A percentile compares a stretch with the other conserved stretches of the same genome.
Evolutionary conservation across 2,113 vertebrate species (phyloP).

Genomic region (Acanthochromis polyacanthus): DNA sequence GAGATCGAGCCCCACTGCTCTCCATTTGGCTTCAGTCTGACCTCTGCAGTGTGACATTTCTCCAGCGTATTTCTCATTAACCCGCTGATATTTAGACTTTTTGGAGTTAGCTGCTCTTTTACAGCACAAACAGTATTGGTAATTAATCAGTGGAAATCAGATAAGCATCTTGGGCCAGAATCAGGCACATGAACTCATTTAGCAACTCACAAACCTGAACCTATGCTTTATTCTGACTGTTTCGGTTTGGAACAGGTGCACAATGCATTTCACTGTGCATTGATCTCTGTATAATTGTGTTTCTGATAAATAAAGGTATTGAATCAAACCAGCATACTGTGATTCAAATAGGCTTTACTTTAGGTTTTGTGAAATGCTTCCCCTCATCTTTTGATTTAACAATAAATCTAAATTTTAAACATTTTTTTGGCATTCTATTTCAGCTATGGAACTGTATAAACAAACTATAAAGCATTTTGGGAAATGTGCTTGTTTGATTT

Average conservation of each 20-base stretch:
- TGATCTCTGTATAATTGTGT: no score
- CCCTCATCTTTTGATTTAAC: no score
- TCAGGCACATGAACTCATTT: slow-evolving; percentile 16
- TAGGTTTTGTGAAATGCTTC: no score
- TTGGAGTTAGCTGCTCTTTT: slow-evolving; percentile 22
- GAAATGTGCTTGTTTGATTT: no score
- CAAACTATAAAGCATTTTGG: no score
- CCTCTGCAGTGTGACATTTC: slow-evolving; percentile 40
- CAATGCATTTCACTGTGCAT: no score
- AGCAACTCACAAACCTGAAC: background rate
- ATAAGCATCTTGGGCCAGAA: background rate
- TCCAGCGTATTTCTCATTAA: slow-evolving; percentile 51
- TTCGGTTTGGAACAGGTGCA: no score
- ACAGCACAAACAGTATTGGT: slow-evolving; percentile 11
- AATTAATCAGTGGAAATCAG: slow-evolving; percentile 33
- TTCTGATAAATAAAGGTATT: background rate
- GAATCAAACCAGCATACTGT: background rate
- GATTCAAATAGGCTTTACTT: background rate
- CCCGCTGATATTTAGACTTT: slow-evolving; percentile 40
- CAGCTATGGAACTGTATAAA: no score
- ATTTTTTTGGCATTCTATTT: background rate
- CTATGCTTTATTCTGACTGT: no score
- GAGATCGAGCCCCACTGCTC: slow-evolving; percentile 20
- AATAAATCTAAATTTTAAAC: background rate
- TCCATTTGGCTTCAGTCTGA: slow-evolving; percentile 11